Evolutionary conservation across 2,888 invertebrate genomes (phyloP), one percentile per base, ranked within the genome.

Genomic region (Diloba caeruleocephala): DNA sequence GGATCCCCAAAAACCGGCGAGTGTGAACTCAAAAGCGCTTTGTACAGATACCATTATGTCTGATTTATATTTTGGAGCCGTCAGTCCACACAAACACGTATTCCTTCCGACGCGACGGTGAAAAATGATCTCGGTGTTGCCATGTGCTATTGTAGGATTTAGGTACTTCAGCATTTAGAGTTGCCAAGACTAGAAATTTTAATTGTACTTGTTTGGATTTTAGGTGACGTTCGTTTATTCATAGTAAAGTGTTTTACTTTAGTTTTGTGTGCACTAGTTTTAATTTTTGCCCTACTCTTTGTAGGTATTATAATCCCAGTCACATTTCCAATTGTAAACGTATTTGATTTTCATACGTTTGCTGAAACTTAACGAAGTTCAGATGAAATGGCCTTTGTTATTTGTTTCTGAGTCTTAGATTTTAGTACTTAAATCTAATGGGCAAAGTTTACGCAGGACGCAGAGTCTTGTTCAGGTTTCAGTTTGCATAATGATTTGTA

Each of bases 21-120:
- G 54, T 55, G 62, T 53, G 52, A 51, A 63, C 60, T 74, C 55
- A 49, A 64, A 72, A 70, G 48, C 58, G 56, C 41, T 71, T 69
- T 57, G 57, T 64, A 49, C 38, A 62, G 63, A 74, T 70, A 57
- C 59, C 57, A 70, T 71, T 73, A 72, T 56, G 66, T 57, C 72
- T 83, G 84, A 82, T 87, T 85, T 85, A 85, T 87, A 82, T 81
- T 81, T 81, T 70, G 61, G 55, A 62, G 63, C 76, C 71, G 84
- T 81, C 87, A 82, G 74, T 80, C 74, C 74, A 75, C 81, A 85
- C 84, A 84, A 84, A 78, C 82, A 77, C 75, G 70, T 76, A 64
- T 64, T 75, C 65, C 62, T 72, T 57, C 68, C 57, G 49, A 64
- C 49, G 55, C 67, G 62, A 71, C 69, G 71, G 76, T 87, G 88